Conservation (phyloP, 2,888 invertebrate genomes). For the Limnephilus lunatus region DNA sequence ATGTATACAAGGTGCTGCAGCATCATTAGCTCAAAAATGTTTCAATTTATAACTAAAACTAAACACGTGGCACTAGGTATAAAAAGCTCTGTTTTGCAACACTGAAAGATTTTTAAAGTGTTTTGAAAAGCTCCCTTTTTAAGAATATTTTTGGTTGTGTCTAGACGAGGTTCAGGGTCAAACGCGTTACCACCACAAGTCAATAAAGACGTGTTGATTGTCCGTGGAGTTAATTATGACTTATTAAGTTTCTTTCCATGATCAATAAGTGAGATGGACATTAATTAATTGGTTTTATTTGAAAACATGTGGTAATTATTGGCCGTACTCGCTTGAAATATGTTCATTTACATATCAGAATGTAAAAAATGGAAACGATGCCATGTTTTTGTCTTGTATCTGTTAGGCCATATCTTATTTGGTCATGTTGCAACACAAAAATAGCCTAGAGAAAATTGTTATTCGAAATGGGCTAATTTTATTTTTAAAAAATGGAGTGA, state of each 20-base stretch:
- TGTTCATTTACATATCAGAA: background rate
- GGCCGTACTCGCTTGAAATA: background rate
- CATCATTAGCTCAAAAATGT: background rate
- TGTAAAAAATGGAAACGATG: background rate
- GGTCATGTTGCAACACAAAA: background rate
- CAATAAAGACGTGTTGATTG: background rate
- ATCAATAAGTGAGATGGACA: background rate
- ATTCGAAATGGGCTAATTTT: background rate
- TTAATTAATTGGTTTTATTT: background rate
- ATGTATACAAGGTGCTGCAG: background rate
- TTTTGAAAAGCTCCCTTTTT: background rate
- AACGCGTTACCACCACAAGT: background rate
- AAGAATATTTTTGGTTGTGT: background rate
- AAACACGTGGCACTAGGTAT: background rate
- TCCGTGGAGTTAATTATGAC: background rate
- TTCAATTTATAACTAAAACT: background rate
- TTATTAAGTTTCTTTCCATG: background rate
- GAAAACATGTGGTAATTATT: constrained; percentile 2
- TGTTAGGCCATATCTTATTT: background rate
- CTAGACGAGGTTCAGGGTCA: background rate
- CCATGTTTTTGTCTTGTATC: background rate
- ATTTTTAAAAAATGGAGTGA: background rate
- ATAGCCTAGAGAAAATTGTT: background rate
- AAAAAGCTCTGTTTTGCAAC: background rate
- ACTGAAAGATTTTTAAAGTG: background rate